phyloP scores from a whole-genome alignment of 2,113 vertebrate genomes.

The Brachionichthys hirsutus region DNA sequence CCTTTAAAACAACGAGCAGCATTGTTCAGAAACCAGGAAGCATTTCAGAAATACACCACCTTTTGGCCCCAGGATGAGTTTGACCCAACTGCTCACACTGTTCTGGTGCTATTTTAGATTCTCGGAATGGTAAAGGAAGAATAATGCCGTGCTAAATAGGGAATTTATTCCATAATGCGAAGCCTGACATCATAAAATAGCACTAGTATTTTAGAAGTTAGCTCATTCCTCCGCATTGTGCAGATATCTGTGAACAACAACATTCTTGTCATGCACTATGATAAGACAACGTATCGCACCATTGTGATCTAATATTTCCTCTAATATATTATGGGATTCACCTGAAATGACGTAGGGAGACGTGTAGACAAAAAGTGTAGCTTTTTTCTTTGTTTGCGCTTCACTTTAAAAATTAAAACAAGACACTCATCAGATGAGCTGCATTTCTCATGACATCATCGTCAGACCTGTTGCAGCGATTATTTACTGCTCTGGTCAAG shows the following conservation, averaged over 20 bases:
- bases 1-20: slow-evolving; percentile 1
- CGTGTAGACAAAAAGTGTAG: too few relatives aligned
- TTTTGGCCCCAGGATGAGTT: background rate
- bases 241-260: background rate
- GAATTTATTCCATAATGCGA: background rate
- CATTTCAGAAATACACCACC: background rate
- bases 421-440: background rate
- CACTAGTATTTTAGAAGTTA: background rate
- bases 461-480: too few relatives aligned
- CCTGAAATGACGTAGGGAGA: slow-evolving; percentile 10
- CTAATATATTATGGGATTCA: background rate
- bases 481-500: too few relatives aligned
- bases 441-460: background rate
- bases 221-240: too few relatives aligned
- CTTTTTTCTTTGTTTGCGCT: too few relatives aligned
- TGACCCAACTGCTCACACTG: background rate
- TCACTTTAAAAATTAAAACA: background rate
- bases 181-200: slow-evolving; percentile 5
- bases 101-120: background rate
- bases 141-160: background rate
- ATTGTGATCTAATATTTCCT: slow-evolving; percentile 18
- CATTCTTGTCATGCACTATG: background rate
- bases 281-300: slow-evolving; percentile 25
- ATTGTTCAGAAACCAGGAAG: slow-evolving; percentile 13
- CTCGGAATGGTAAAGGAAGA: background rate